Evolutionary conservation across 2,888 invertebrate species (phyloP).

Genomic region (Brachycybe producta): DNA sequence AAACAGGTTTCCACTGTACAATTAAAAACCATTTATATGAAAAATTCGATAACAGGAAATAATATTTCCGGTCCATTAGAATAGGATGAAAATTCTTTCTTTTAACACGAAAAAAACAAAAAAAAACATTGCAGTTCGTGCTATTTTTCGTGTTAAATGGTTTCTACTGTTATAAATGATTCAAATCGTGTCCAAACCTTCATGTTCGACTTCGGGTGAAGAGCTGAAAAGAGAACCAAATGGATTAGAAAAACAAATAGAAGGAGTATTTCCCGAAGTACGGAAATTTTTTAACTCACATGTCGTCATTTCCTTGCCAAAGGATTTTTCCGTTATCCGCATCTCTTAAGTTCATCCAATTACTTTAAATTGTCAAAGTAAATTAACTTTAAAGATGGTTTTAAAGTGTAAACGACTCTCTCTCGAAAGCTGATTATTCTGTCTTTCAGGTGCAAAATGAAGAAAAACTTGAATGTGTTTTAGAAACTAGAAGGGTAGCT

Average conservation of each 20-base stretch:
- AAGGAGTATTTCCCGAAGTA: not conserved
- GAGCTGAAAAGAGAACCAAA: slow-evolving; percentile 39
- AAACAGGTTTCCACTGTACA: too few relatives aligned
- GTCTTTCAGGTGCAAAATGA: not conserved
- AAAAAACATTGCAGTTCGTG: too few relatives aligned
- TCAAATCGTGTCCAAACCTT: slow-evolving; percentile 35
- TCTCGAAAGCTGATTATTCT: not conserved
- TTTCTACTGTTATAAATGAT: not conserved
- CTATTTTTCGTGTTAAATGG: too few relatives aligned
- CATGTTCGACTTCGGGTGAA: slow-evolving; percentile 73
- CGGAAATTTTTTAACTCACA: slow-evolving; percentile 41
- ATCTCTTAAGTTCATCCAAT: slow-evolving; percentile 97
- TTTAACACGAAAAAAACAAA: too few relatives aligned
- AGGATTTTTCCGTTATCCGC: slow-evolving; percentile 84
- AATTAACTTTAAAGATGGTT: not conserved
- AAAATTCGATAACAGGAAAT: too few relatives aligned
- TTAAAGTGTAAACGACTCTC: not conserved
- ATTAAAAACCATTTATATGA: too few relatives aligned
- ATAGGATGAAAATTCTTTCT: too few relatives aligned
- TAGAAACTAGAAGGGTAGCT: too few relatives aligned
- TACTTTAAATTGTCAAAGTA: slow-evolving; percentile 37
- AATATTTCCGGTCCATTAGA: too few relatives aligned
- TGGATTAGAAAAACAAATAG: not conserved
- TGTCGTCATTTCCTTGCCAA: slow-evolving; percentile 94
- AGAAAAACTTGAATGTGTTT: slow-evolving; percentile 78